Conservation (phyloP, 2,113 vertebrate species). For the Gnathonemus longibarbis region DNA sequence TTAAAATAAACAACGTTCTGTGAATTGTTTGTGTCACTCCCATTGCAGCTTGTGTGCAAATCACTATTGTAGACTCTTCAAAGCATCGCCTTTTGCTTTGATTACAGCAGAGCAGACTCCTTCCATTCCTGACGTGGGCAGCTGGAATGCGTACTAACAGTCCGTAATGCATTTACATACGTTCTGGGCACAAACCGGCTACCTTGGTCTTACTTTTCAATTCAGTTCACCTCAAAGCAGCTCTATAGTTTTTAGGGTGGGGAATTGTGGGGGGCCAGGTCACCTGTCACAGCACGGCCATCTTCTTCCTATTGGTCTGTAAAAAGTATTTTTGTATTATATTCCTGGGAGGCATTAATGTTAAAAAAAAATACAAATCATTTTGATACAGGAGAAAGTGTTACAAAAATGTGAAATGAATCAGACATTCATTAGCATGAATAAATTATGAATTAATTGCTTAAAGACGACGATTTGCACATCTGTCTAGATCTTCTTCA, state of each 20-base stretch:
- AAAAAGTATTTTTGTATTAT: not conserved
- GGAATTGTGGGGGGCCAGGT: not conserved
- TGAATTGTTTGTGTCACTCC: not conserved
- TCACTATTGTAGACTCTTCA: not conserved
- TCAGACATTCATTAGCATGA: not conserved
- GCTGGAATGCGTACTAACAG: not conserved
- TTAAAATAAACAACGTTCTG: not conserved
- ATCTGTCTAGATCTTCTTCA: not conserved
- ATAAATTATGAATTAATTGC: not conserved
- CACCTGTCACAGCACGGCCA: not conserved
- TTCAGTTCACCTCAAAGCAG: not conserved
- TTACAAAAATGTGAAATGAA: not conserved
- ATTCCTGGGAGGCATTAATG: not conserved
- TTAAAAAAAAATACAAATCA: not conserved
- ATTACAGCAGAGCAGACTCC: not conserved
- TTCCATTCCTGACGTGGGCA: not conserved
- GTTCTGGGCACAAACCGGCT: not conserved
- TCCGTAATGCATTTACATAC: not conserved
- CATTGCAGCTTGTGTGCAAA: not conserved
- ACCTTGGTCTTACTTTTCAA: not conserved
- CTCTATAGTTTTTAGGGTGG: not conserved
- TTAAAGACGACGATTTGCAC: not conserved
- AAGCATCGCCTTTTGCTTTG: not conserved
- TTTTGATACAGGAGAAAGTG: not conserved
- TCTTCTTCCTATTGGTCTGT: not conserved